A percentile compares a stretch with the other conserved stretches of the same genome.
Conservation (phyloP, 2,797 vertebrate species). For the Micromesistius poutassou region DNA sequence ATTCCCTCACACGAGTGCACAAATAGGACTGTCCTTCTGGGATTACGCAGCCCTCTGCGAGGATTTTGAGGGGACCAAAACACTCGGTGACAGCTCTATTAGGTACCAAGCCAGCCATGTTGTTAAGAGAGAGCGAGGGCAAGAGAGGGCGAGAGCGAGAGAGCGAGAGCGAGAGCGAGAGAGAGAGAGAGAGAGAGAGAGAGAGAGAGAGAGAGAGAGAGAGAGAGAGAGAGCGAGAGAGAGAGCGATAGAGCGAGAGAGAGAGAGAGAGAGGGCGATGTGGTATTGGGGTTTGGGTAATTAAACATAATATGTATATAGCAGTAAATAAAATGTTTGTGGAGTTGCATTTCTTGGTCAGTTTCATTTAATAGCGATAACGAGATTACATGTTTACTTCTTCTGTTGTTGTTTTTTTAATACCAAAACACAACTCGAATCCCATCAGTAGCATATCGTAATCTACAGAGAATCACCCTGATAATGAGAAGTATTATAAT, state of each 20-base stretch:
- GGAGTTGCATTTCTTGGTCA: neutral
- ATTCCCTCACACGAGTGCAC: conserved; percentile 42
- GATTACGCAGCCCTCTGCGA: conserved; percentile 50
- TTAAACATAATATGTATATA: neutral
- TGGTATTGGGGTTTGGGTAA: neutral
- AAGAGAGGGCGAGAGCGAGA: neutral
- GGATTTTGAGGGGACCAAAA: conserved; percentile 56
- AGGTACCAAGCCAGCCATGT: conserved; percentile 67
- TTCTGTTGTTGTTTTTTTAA: neutral
- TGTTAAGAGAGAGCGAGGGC: conserved; percentile 29
- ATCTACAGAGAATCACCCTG: too few relatives aligned
- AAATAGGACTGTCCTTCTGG: conserved; percentile 56
- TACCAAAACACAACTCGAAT: neutral
- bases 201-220: neutral
- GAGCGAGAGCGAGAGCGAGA: too few relatives aligned
- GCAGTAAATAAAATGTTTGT: neutral
- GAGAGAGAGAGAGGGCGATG: neutral
- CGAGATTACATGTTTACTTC: neutral
- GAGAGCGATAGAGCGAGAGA: too few relatives aligned
- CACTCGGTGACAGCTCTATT: conserved; percentile 68
- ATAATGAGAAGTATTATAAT: too few relatives aligned
- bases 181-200: too few relatives aligned
- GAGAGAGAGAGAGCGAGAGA: too few relatives aligned
- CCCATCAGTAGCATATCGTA: too few relatives aligned
- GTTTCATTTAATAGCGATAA: neutral